These are phyloP conservation scores for Alcedo quadribrachys DNA, from an alignment of 2,797 vertebrate species.

Conservation along the genomic window DNA sequence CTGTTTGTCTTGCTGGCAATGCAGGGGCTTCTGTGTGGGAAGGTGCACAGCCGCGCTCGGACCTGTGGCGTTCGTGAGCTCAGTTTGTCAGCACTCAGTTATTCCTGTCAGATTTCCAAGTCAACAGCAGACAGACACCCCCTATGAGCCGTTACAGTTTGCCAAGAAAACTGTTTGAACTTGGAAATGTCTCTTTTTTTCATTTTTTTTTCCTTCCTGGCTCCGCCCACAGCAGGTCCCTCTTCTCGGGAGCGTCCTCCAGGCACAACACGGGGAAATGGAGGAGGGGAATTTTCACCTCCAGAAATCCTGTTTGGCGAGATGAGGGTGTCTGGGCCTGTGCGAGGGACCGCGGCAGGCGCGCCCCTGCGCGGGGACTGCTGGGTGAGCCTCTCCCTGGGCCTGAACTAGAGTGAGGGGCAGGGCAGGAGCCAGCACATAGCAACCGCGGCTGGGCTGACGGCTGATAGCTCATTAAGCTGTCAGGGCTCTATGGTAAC, in stretches of 20 bases:
- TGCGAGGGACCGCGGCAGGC: neutral
- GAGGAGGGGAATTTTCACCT: constrained; percentile 10
- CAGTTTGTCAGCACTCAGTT: neutral
- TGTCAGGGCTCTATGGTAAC: constrained; percentile 33
- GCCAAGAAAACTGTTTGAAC: constrained; percentile 36
- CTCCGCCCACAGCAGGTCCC: neutral
- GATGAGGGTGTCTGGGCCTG: neutral
- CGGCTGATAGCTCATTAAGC: neutral
- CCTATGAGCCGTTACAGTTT: neutral
- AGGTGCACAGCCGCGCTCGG: fast-evolving
- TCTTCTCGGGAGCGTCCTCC: constrained; percentile 6
- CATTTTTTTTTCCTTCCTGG: constrained; percentile 24
- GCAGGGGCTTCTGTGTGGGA: neutral
- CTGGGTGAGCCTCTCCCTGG: fast-evolving
- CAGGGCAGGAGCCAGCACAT: neutral
- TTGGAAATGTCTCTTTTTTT: constrained; percentile 32
- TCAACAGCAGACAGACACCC: constrained; percentile 26
- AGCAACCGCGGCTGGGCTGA: neutral
- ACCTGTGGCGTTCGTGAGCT: neutral
- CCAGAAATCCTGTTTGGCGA: constrained; percentile 17
- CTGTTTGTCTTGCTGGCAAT: neutral
- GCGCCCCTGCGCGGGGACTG: neutral
- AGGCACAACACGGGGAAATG: neutral
- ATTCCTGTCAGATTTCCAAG: constrained; percentile 10
- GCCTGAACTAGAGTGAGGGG: neutral